Evolutionary conservation across 2,113 vertebrate species (phyloP).

Genomic region (Cepphus grylle): DNA sequence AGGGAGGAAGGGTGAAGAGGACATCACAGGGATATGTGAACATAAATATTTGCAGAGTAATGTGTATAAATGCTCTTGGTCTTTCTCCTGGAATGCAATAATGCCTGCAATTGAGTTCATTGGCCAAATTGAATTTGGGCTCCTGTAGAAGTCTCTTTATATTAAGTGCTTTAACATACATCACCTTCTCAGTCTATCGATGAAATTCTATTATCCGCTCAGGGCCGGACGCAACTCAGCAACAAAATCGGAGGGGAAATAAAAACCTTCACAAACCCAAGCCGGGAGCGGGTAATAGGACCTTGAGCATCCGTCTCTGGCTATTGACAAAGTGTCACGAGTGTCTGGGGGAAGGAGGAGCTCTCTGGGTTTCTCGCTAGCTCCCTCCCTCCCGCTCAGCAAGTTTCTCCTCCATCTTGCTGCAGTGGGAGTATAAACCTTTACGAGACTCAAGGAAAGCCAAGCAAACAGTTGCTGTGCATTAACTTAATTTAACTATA

Average conservation of each 20-base stretch:
- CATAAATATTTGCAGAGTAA: conserved; percentile 41
- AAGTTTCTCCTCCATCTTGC: not conserved
- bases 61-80: conserved; percentile 29
- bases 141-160: conserved; percentile 67
- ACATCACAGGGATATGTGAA: not conserved
- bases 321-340: conserved; percentile 46
- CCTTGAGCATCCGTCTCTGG: conserved; percentile 5
- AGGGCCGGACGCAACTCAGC: conserved; percentile 31
- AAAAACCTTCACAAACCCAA: not conserved
- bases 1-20: conserved; percentile 49
- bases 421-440: not conserved
- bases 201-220: conserved; percentile 67
- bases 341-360: not conserved
- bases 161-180: conserved; percentile 73
- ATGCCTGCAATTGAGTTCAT: conserved; percentile 72
- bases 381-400: not conserved
- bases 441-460: not conserved
- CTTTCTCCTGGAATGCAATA: conserved; percentile 62
- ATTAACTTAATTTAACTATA: not conserved
- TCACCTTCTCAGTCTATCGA: conserved; percentile 57
- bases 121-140: conserved; percentile 73
- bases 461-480: not conserved
- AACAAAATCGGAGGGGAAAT: conserved; percentile 27
- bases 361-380: not conserved
- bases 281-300: conserved; percentile 41